Conservation (phyloP, 1,140 invertebrate genomes). For the Leguminivora glycinivorella region DNA sequence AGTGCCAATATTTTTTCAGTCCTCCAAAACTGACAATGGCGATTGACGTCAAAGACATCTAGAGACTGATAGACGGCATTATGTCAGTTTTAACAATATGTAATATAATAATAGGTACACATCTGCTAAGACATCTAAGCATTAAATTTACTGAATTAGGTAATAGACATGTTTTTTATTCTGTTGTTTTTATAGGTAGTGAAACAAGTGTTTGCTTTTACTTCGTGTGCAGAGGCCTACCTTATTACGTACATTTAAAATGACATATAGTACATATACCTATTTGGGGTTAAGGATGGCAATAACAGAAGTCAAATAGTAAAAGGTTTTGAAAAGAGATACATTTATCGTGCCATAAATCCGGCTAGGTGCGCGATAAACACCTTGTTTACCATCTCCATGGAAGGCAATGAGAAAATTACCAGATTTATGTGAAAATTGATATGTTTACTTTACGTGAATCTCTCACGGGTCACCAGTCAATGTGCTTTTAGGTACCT, state of each 20-base stretch:
- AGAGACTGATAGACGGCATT: neutral
- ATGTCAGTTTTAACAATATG: too few relatives aligned
- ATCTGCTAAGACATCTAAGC: too few relatives aligned
- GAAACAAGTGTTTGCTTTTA: too few relatives aligned
- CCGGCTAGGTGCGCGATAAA: neutral
- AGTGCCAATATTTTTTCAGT: slow-evolving; percentile 7
- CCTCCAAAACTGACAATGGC: neutral
- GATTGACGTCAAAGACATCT: slow-evolving; percentile 3
- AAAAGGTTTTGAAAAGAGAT: neutral
- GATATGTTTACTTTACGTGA: slow-evolving; percentile 12
- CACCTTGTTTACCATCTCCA: neutral
- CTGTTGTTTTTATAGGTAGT: too few relatives aligned
- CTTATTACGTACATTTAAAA: too few relatives aligned
- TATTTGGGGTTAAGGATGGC: too few relatives aligned
- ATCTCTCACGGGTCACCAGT: neutral
- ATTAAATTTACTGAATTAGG: too few relatives aligned
- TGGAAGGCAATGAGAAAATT: neutral
- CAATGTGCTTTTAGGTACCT: neutral
- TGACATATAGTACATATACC: too few relatives aligned
- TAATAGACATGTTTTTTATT: too few relatives aligned
- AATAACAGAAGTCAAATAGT: neutral
- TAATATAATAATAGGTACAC: too few relatives aligned
- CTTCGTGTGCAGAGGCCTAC: too few relatives aligned
- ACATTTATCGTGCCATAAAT: neutral
- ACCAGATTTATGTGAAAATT: neutral